A percentile compares a stretch with the other conserved stretches of the same genome.
Evolutionary conservation across 1,140 invertebrate species (phyloP).

Genomic region (Coelopa frigida): DNA sequence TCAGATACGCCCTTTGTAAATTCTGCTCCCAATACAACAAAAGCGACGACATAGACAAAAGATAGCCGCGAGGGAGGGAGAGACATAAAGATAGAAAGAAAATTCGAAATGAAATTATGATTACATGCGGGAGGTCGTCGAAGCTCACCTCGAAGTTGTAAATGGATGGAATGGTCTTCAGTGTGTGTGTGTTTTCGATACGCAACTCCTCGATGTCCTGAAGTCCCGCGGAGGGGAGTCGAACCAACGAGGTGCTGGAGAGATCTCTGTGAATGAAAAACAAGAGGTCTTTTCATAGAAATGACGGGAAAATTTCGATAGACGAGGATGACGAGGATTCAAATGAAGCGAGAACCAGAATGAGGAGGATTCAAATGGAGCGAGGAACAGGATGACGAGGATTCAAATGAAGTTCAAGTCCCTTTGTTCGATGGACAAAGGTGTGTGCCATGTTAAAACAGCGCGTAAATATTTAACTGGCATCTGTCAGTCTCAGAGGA

Average conservation of each 20-base stretch:
- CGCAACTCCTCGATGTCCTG: constrained; percentile 61
- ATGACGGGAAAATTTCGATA: background rate
- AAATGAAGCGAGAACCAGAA: background rate
- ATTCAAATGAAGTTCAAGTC: too few species aligned
- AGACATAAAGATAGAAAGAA: too few species aligned
- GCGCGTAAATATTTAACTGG: too few species aligned
- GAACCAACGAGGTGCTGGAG: constrained; percentile 65
- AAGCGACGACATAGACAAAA: constrained; percentile 6
- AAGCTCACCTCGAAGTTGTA: constrained; percentile 61
- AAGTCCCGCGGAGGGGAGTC: constrained; percentile 65
- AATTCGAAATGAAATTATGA: background rate
- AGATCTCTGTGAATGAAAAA: constrained; percentile 56
- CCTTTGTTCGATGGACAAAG: too few species aligned
- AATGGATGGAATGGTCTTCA: constrained; percentile 77
- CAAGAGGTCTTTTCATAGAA: background rate
- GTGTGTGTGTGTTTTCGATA: constrained; percentile 60
- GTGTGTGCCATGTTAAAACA: too few species aligned
- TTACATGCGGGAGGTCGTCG: background rate
- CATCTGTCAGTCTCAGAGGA: too few species aligned
- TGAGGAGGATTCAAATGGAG: too few species aligned
- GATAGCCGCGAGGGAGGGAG: too few species aligned
- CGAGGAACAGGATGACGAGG: too few species aligned
- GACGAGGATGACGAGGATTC: background rate
- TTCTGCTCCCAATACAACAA: constrained; percentile 44
- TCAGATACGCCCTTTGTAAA: constrained; percentile 55